Conservation (phyloP, 1,140 invertebrate genomes). For the Platyscapa corneri region DNA sequence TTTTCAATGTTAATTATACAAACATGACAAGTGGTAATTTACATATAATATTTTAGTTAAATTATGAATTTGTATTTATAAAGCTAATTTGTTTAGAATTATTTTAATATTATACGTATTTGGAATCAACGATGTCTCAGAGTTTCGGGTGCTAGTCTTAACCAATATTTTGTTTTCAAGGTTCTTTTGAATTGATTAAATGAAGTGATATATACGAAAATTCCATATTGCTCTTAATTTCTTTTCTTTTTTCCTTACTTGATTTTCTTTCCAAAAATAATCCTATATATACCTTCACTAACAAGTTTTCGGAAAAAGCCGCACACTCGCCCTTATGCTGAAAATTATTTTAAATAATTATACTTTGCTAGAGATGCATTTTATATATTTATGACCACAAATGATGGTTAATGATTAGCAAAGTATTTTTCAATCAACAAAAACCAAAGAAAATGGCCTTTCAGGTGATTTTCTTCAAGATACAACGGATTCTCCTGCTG, state of each 20-base stretch:
- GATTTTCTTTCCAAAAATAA: constrained; percentile 49
- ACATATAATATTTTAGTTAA: constrained; percentile 27
- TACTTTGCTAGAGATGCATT: constrained; percentile 28
- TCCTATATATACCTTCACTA: constrained; percentile 57
- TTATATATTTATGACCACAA: background rate
- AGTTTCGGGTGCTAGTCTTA: constrained; percentile 54
- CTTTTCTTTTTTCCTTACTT: constrained; percentile 4
- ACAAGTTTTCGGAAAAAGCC: constrained; percentile 63
- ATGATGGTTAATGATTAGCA: background rate
- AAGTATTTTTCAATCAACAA: constrained; percentile 32
- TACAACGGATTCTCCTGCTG: background rate
- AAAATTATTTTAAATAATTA: constrained; percentile 52
- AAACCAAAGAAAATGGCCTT: constrained; percentile 60
- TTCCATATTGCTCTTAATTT: constrained; percentile 9
- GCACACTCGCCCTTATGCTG: constrained; percentile 73
- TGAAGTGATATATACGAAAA: constrained; percentile 4
- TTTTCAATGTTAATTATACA: constrained; percentile 24
- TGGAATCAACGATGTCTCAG: constrained; percentile 42
- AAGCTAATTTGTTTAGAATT: constrained; percentile 12
- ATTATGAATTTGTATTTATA: constrained; percentile 28
- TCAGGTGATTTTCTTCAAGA: constrained; percentile 65
- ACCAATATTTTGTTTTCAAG: constrained; percentile 29
- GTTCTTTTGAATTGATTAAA: constrained; percentile 33
- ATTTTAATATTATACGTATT: constrained; percentile 19
- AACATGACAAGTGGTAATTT: constrained; percentile 30